Evolutionary conservation across 1,140 invertebrate genomes (phyloP).

Genomic region (Drosophila rhopaloa): DNA sequence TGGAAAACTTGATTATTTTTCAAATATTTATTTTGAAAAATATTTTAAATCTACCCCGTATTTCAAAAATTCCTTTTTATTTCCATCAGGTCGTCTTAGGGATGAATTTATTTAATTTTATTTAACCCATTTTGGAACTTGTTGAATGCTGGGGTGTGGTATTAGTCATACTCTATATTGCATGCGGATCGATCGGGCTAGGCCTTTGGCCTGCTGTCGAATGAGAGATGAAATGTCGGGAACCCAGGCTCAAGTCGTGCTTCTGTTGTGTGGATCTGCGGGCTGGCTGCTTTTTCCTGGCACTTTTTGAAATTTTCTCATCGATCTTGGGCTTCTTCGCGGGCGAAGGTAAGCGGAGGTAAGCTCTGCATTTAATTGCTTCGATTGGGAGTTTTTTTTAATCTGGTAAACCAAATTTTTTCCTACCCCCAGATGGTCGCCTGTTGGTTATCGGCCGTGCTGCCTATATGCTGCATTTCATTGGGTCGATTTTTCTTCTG

Average conservation of each 20-base stretch:
- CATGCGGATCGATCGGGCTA: background rate
- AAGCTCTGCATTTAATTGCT: background rate
- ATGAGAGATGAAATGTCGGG: constrained; percentile 38
- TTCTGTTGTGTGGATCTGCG: constrained; percentile 29
- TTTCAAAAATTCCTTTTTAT: too few relatives aligned
- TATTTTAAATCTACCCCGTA: too few relatives aligned
- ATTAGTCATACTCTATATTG: background rate
- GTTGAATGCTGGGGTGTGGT: too few relatives aligned
- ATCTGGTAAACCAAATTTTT: background rate
- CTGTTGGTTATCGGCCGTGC: constrained; percentile 9
- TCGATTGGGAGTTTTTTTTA: background rate
- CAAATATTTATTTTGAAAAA: too few relatives aligned
- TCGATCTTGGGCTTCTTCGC: constrained; percentile 34
- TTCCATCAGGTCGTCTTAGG: too few relatives aligned
- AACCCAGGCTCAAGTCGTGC: constrained; percentile 25
- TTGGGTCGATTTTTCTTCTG: constrained; percentile 39
- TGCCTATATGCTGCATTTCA: constrained; percentile 37
- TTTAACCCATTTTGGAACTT: too few relatives aligned
- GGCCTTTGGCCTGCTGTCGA: constrained; percentile 26
- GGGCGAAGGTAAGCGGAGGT: constrained; percentile 38
- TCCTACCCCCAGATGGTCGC: background rate
- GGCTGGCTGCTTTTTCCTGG: constrained; percentile 25
- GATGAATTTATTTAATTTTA: too few relatives aligned
- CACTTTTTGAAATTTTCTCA: constrained; percentile 13
- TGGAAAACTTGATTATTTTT: too few relatives aligned